Conservation (phyloP, 2,888 invertebrate genomes). For the Timandra comae region DNA sequence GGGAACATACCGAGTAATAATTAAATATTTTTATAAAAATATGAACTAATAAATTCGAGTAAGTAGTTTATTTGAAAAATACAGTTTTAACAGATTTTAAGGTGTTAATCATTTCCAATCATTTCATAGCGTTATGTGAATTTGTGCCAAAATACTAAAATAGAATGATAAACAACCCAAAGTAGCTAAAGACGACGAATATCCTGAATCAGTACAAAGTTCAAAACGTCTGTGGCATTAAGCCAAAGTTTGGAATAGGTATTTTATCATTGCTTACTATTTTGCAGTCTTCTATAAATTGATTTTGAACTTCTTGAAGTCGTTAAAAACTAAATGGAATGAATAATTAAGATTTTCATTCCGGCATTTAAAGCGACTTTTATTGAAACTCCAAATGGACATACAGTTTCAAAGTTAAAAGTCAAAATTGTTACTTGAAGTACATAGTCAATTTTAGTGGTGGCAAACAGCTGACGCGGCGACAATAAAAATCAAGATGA, state of each 20-base stretch:
- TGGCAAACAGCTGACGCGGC: conserved; percentile 58
- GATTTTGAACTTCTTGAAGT: too few relatives aligned
- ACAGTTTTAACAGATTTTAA: background rate
- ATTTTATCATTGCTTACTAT: conserved; percentile 31
- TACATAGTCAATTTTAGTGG: conserved; percentile 65
- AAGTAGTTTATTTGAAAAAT: too few relatives aligned
- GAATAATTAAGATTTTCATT: too few relatives aligned
- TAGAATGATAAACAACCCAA: conserved; percentile 57
- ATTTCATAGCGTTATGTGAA: conserved; percentile 12
- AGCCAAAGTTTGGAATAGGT: conserved; percentile 48
- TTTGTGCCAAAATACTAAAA: conserved; percentile 57
- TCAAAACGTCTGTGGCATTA: conserved; percentile 53
- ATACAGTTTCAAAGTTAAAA: too few relatives aligned
- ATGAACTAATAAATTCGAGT: too few relatives aligned
- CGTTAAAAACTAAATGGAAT: too few relatives aligned
- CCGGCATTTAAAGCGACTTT: too few relatives aligned
- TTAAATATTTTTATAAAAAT: too few relatives aligned
- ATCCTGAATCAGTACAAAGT: conserved; percentile 71
- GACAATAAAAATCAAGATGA: conserved; percentile 66
- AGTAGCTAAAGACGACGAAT: conserved; percentile 52
- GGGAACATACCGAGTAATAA: too few relatives aligned
- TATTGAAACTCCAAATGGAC: too few relatives aligned
- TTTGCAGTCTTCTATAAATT: too few relatives aligned
- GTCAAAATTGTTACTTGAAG: too few relatives aligned
- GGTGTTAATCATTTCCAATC: conserved; percentile 1